Conservation (phyloP, 2,113 vertebrate genomes). For the Crotalus viridis region DNA sequence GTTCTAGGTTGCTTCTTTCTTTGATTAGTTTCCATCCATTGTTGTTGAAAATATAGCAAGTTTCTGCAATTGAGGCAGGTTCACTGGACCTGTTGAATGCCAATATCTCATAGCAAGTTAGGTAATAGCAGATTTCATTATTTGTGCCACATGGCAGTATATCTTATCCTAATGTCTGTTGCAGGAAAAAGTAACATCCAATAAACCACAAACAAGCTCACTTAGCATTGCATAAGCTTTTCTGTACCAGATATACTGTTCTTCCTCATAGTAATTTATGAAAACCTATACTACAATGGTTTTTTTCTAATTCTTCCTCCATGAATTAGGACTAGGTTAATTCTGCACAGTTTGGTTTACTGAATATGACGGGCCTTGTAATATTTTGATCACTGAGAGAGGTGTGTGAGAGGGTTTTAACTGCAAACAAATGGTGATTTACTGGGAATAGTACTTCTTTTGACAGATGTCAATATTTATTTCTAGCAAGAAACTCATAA, state of each 20-base stretch:
- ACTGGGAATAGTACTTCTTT: not conserved
- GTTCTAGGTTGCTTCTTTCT: too few species aligned
- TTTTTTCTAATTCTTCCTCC: not conserved
- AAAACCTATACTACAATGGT: not conserved
- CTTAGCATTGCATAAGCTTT: not conserved
- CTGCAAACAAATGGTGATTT: not conserved
- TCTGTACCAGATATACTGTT: not conserved
- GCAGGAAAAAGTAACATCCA: not conserved
- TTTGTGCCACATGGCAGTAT: not conserved
- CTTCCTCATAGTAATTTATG: not conserved
- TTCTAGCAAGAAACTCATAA: not conserved
- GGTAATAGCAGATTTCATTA: not conserved
- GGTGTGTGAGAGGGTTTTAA: not conserved
- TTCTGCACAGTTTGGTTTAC: not conserved
- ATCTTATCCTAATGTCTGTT: not conserved
- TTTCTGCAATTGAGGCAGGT: not conserved
- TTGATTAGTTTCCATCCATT: too few species aligned
- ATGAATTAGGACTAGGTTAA: not conserved
- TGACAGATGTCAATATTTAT: not conserved
- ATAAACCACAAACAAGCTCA: not conserved
- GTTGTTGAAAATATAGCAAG: not conserved
- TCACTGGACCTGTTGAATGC: not conserved
- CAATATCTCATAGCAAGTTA: not conserved
- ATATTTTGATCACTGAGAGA: not conserved
- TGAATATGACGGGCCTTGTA: not conserved